phyloP scores from a whole-genome alignment of 2,797 vertebrate genomes.

The Sorex maritimensis region DNA sequence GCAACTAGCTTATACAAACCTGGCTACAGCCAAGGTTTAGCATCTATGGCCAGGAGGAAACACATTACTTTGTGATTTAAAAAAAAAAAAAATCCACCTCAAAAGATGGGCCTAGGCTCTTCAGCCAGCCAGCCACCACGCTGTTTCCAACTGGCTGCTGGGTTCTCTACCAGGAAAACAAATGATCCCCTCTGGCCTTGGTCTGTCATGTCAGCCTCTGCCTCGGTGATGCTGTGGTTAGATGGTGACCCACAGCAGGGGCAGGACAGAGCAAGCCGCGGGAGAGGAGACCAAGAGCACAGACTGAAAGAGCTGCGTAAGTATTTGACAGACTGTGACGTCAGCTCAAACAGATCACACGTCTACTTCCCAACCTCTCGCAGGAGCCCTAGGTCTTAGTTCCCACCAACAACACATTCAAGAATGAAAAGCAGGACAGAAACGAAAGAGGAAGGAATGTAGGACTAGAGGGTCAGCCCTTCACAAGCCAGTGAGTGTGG shows the following conservation, averaged over 20 bases:
- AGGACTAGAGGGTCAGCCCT: conserved; percentile 5
- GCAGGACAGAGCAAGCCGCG: conserved; percentile 3
- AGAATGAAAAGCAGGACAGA: conserved; percentile 48
- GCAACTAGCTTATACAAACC: conserved; percentile 26
- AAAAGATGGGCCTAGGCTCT: background rate
- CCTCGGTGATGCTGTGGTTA: conserved; percentile 49
- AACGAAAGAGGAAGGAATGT: conserved; percentile 42
- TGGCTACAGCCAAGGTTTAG: conserved; percentile 8
- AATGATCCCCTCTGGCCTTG: conserved; percentile 24
- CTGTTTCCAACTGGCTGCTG: conserved; percentile 6
- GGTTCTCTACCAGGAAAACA: conserved; percentile 51
- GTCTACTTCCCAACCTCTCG: conserved; percentile 46
- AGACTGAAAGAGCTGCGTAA: too few relatives aligned
- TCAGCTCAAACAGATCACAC: conserved; percentile 32
- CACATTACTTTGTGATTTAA: conserved; percentile 21
- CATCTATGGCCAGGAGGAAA: background rate
- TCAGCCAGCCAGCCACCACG: background rate
- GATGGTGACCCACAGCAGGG: background rate
- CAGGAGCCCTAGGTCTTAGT: conserved; percentile 62
- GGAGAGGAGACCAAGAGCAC: background rate
- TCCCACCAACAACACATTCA: conserved; percentile 59
- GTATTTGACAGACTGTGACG: background rate
- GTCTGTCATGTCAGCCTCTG: conserved; percentile 61
- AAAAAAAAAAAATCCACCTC: conserved; percentile 28
- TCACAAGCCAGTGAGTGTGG: conserved; percentile 36